Base-by-base conservation (phyloP, 2,113 vertebrate genomes). In the Oryzias melastigma region DNA sequence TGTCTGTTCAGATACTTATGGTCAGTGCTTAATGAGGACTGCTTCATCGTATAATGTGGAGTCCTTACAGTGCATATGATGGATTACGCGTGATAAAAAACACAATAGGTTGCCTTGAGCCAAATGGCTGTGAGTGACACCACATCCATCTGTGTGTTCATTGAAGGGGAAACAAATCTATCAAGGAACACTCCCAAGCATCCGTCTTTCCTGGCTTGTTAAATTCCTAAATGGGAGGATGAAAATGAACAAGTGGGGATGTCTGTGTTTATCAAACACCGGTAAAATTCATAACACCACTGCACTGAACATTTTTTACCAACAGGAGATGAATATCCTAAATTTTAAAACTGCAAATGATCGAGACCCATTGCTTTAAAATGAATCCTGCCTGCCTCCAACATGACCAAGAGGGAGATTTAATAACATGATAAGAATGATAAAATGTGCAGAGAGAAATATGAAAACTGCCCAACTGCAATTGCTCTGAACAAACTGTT, bases 191-290 rank as follows among this genome's bases (percentile, higher is more conserved):
- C 59, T 62, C 25, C 42, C 46, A 41, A 24, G 44, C 70, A 85
- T 85, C 77, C 46, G 62, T 90, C 67, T 80, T 77, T 72, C 42
- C 71, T 58, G 79, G 54, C 56, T 65, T 16, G 27, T 52, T 56
- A 58, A 78, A 78, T 67, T 66, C 69, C 45, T 53, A 25, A 62
- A 62, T 52, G 63, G 48, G 12, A 49, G 4, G 14, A 60, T 47
- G 61, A 29, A 57, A 48, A 73, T 56, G 35, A 71, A 60, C 52
- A 7, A 22, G 42, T 24, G 7, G 35, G 35, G 10, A 35, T 35
- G 35, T 35, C 35, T 35, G 35, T 12, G 35, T 35, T 35, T 35
- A 12, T 35, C 3, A 35, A 2, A 35, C 35, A 35, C 35, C 7
- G 10, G 10, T 35, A 10, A 35, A 35, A 35, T 35, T 35, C 35